phyloP scores from a whole-genome alignment of 2,113 vertebrate genomes.

The Cettia cetti region DNA sequence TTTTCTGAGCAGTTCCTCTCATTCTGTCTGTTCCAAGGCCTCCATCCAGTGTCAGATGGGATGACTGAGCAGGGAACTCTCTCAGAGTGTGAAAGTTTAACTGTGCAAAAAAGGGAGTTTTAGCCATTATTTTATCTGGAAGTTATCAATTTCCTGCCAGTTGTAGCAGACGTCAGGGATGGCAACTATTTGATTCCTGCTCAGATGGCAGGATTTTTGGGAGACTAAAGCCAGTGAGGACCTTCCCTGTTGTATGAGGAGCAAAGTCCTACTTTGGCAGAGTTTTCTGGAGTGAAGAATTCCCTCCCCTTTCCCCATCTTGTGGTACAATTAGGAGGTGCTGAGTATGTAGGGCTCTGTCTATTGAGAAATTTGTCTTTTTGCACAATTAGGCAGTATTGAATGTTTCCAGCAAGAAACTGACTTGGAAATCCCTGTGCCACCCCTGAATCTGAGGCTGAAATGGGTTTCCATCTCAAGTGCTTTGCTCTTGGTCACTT shows the following conservation, averaged over 20 bases:
- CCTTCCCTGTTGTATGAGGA: background rate
- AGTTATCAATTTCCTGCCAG: background rate
- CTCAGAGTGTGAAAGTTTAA: background rate
- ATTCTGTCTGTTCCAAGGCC: fast-evolving
- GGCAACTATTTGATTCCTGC: background rate
- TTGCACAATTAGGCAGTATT: background rate
- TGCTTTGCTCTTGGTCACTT: background rate
- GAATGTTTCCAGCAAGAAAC: background rate
- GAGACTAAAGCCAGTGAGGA: background rate
- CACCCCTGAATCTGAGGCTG: background rate
- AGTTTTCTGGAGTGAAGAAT: background rate
- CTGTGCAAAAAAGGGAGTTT: background rate
- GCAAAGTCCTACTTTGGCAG: background rate
- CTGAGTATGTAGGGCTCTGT: background rate
- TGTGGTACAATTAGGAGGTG: background rate
- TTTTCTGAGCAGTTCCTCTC: background rate
- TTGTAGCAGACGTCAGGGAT: background rate
- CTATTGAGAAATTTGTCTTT: background rate
- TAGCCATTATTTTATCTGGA: background rate
- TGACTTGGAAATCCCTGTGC: background rate
- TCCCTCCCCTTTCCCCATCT: background rate
- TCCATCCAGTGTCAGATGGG: background rate
- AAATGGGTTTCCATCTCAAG: background rate
- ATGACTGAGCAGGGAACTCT: background rate
- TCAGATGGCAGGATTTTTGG: background rate